phyloP scores from a whole-genome alignment of 92 coral and sea anemone species.

The Montipora capitata region DNA sequence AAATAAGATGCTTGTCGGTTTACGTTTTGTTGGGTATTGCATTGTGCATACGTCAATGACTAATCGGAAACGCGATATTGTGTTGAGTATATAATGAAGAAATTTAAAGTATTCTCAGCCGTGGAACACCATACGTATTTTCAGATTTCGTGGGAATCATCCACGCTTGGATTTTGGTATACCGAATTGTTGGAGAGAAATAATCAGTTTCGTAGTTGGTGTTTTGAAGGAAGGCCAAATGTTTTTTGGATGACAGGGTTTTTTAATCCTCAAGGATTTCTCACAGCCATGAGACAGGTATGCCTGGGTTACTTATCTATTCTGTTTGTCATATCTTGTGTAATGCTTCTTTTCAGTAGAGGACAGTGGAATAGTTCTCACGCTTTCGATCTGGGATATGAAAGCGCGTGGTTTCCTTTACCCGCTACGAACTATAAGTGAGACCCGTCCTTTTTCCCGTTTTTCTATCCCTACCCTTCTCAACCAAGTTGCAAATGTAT shows the following conservation, averaged over 20 bases:
- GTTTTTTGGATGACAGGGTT: constrained; percentile 96
- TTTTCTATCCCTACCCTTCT: not conserved
- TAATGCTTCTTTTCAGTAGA: too few relatives aligned
- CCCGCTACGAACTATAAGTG: too few relatives aligned
- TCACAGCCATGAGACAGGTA: constrained; percentile 95
- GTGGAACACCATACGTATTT: not conserved
- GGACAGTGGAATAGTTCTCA: too few relatives aligned
- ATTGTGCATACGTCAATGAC: too few relatives aligned
- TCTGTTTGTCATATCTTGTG: too few relatives aligned
- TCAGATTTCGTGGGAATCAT: constrained; percentile 94
- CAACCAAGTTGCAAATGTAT: too few relatives aligned
- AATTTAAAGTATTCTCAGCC: too few relatives aligned
- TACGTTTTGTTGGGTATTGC: too few relatives aligned
- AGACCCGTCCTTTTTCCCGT: not conserved
- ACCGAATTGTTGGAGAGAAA: constrained; percentile 90
- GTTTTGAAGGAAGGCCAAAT: constrained; percentile 87
- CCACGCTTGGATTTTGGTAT: constrained; percentile 93
- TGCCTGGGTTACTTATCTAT: not conserved
- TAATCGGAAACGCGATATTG: too few relatives aligned
- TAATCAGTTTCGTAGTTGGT: constrained; percentile 84
- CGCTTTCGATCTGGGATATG: too few relatives aligned
- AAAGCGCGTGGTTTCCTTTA: too few relatives aligned
- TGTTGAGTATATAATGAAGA: too few relatives aligned
- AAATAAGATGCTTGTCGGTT: not conserved
- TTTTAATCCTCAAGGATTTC: constrained; percentile 93